Evolutionary conservation across 2,113 vertebrate species (phyloP), one percentile per base, ranked within the genome.

Genomic region (Heliornis fulica): DNA sequence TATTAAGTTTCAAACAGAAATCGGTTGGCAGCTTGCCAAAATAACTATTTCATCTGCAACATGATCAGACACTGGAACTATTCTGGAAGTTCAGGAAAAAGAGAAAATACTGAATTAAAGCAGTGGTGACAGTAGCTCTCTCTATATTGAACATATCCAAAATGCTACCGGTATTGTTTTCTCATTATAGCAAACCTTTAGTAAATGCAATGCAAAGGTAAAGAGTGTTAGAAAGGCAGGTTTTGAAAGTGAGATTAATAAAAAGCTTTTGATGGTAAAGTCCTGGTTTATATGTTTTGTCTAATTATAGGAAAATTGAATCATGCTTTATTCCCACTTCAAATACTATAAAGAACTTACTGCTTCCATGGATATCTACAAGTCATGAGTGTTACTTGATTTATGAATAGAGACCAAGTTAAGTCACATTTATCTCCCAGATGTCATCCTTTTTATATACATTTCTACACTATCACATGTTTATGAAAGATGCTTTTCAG

Each of bases 1-100:
- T 9, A 96, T 92, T 84, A 88, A 51, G 20, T 96, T 97, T 97
- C 96, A 97, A 97, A 96, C 68, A 95, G 88, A 97, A 97, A 95
- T 86, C 78, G 68, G 5, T 28, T 94, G 95, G 74, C 82, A 93
- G 51, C 25, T 87, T 94, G 81, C 84, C 95, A 97, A 83, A 89
- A 87, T 56, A 79, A 56, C 80, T 97, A 94, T 94, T 96, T 89
- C 57, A 93, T 87, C 83, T 93, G 89, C 86, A 94, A 87, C 29
- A 18, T 79, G 77, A 94, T 92, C 91, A 91, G 83, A 83, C 61
- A 78, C 40, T 80, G 89, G 61, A 94, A 94, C 51, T 28, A 65
- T 63, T 84, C 78, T 95, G 84, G 53, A 89, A 84, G 60, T 51
- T 70, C 69, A 94, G 54, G 61, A 77, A 74, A 89, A 91, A 76